Conservation (phyloP, 2,888 invertebrate species). For the Thecocarcelia acutangulata region DNA sequence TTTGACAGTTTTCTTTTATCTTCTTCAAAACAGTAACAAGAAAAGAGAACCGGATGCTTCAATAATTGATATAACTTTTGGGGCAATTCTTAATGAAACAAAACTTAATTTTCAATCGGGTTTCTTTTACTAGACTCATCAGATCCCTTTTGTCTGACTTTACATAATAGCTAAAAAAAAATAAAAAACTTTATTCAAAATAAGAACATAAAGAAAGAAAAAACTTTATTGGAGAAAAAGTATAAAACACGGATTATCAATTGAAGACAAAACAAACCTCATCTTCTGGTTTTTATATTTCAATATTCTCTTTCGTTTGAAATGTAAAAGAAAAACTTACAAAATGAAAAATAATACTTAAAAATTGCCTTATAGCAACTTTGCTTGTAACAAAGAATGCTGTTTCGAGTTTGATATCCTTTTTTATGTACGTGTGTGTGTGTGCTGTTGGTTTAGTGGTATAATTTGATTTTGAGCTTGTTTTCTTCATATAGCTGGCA, state of each 20-base stretch:
- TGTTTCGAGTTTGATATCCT: conserved; percentile 18
- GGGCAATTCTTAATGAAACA: neutral
- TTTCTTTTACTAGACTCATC: neutral
- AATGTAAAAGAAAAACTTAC: neutral
- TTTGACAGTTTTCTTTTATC: neutral
- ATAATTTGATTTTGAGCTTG: conserved; percentile 48
- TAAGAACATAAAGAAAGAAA: conserved; percentile 13
- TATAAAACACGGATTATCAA: conserved; percentile 42
- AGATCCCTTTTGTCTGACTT: neutral
- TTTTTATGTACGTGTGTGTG: neutral
- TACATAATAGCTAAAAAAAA: neutral
- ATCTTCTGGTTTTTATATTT: conserved; percentile 20
- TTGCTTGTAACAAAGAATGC: neutral
- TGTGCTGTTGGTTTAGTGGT: conserved; percentile 2
- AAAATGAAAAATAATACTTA: conserved; percentile 20
- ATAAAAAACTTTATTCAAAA: neutral
- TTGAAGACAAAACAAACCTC: conserved; percentile 39
- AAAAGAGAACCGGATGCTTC: neutral
- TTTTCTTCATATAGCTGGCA: conserved; percentile 61
- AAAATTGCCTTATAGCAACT: conserved; percentile 9
- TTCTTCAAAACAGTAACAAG: neutral
- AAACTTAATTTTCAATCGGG: neutral
- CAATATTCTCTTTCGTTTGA: neutral
- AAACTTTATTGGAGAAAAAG: conserved; percentile 18
- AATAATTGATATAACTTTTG: neutral